A percentile compares a stretch with the other conserved stretches of the same genome.
Evolutionary conservation across 2,888 invertebrate genomes (phyloP).

Genomic region (Polydrusus pterygomalis): DNA sequence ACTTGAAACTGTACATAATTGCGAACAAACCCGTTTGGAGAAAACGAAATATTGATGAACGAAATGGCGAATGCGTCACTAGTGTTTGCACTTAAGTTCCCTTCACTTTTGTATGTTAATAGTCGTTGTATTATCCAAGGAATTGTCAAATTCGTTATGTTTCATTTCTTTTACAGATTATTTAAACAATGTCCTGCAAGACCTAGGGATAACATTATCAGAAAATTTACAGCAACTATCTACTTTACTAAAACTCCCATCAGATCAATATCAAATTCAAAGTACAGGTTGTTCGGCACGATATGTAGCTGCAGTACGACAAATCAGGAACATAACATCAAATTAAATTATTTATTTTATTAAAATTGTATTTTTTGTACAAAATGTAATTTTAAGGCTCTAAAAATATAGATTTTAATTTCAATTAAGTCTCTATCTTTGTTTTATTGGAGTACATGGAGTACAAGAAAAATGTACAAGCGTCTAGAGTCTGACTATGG

Average conservation of each 20-base stretch:
- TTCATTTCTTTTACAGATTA: constrained; percentile 76
- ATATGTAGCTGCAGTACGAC: constrained; percentile 83
- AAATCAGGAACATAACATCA: constrained; percentile 81
- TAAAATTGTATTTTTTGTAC: constrained; percentile 9
- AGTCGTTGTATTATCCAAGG: neutral
- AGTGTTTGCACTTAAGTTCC: too few relatives aligned
- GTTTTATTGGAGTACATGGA: too few relatives aligned
- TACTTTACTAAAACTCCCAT: constrained; percentile 79
- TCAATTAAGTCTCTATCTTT: neutral
- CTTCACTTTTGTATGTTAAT: too few relatives aligned
- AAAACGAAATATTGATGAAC: too few relatives aligned
- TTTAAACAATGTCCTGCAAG: constrained; percentile 87
- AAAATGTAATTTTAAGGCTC: constrained; percentile 11
- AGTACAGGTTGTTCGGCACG: constrained; percentile 82
- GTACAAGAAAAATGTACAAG: too few relatives aligned
- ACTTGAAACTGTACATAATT: too few relatives aligned
- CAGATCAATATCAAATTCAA: constrained; percentile 80
- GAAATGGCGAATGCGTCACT: too few relatives aligned
- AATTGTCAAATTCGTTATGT: neutral
- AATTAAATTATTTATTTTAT: constrained; percentile 60
- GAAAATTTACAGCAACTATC: constrained; percentile 81
- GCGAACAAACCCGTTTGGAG: too few relatives aligned
- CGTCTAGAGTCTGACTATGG: too few relatives aligned
- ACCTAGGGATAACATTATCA: constrained; percentile 83
- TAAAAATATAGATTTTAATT: neutral